Conservation (phyloP, 2,797 vertebrate genomes). For the Botia almorhae region DNA sequence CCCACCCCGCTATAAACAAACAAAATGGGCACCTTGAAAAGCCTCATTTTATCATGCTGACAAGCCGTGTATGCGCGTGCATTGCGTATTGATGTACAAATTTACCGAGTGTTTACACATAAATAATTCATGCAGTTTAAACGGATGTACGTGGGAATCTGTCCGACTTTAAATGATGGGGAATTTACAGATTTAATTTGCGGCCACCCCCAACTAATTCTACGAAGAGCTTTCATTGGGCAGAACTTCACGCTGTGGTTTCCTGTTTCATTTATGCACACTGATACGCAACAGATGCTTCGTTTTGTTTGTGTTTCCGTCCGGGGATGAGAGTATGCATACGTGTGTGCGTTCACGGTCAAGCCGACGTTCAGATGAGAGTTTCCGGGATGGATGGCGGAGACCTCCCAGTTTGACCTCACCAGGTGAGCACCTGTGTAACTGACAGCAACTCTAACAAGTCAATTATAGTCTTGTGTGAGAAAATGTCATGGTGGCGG, state of each 20-base stretch:
- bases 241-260: not conserved
- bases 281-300: not conserved
- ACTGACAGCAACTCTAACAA: slow-evolving; percentile 56
- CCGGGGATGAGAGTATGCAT: slow-evolving; percentile 6
- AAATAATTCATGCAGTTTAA: slow-evolving; percentile 52
- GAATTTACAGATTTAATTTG: slow-evolving; percentile 26
- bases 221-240: not conserved
- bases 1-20: slow-evolving; percentile 48
- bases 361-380: not conserved
- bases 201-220: not conserved
- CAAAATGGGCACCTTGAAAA: slow-evolving; percentile 49
- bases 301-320: not conserved
- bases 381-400: slow-evolving; percentile 17
- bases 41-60: slow-evolving; percentile 45
- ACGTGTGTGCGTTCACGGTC: not conserved
- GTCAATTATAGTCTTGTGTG: slow-evolving; percentile 52
- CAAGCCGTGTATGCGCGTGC: slow-evolving; percentile 38
- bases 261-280: not conserved
- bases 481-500: slow-evolving; percentile 45
- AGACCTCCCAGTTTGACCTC: slow-evolving; percentile 44
- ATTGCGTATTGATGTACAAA: slow-evolving; percentile 38
- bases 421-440: slow-evolving; percentile 49
- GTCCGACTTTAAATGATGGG: slow-evolving; percentile 30
- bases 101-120: slow-evolving; percentile 41
- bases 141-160: slow-evolving; percentile 24